Evolutionary conservation across 2,113 vertebrate genomes (phyloP), one percentile per base, ranked within the genome.

Genomic region (Hymenochirus boettgeri): DNA sequence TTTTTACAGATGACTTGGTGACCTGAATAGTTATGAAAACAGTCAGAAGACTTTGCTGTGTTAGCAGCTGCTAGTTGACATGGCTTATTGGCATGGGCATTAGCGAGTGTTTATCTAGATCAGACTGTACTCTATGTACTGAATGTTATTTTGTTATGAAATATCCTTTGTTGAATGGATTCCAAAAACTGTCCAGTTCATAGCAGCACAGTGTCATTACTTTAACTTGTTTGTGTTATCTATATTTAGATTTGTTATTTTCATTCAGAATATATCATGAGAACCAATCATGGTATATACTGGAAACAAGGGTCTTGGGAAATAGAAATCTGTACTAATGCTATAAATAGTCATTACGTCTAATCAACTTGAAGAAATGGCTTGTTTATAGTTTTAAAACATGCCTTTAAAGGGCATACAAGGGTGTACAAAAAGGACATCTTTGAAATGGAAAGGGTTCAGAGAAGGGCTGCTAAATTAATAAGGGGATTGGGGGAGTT

Each of bases 1-100:
- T n/a, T n/a, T n/a, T n/a, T n/a, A n/a, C n/a, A n/a, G n/a, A 13
- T 60, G 59, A 61, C 35, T 64, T 24, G 29, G 17, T 62, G 45
- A 33, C 10, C 13, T 2, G 24, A 26, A 24, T 47, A 9, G 2
- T 22, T n/a, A 52, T 29, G 62, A n/a, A 25, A 47, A 27, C 46
- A n/a, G 56, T 57, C 18, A 18, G 25, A 19, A 22, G 13, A 24
- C 9, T 12, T 23, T 48, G 42, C 22, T 11, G 2, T 17, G 24
- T 35, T 24, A 55, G 52, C 52, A 29, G 19, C 42, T 65, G 35
- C 51, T 50, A 57, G 2, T 46, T 24, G 61, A 37, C 17, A 24
- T 62, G 61, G 15, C 24, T 33, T 24, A 15, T 27, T 46, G 23
- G 11, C 27, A 39, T 13, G 21, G 21, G 5, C 13, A 29, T 29